Conservation (phyloP, 2,113 vertebrate species). For the Melanocharis versteri region DNA sequence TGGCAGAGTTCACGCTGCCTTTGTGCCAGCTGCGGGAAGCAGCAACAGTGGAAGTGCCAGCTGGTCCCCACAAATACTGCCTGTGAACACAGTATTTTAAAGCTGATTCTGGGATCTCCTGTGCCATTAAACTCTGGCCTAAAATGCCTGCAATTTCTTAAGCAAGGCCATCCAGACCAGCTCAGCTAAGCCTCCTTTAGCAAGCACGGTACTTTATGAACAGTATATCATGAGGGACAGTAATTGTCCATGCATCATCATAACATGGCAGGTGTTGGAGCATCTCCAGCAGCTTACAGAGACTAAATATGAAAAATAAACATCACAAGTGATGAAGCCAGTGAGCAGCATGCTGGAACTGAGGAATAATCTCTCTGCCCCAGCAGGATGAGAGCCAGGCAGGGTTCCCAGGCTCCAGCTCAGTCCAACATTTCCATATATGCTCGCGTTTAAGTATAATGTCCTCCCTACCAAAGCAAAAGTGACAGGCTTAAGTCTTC, state of each 20-base stretch:
- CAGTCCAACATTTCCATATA: not conserved
- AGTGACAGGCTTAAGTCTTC: not conserved
- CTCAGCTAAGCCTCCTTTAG: not conserved
- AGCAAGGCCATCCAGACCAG: not conserved
- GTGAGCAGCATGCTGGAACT: not conserved
- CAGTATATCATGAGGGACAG: not conserved
- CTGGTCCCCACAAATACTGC: not conserved
- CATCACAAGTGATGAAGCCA: not conserved
- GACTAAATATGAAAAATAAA: not conserved
- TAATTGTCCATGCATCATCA: not conserved
- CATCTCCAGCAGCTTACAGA: not conserved
- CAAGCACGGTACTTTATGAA: not conserved
- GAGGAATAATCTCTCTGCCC: not conserved
- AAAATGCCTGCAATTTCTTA: not conserved
- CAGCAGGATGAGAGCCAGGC: not conserved
- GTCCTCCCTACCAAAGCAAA: not conserved
- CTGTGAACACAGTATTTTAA: not conserved
- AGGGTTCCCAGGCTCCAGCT: not conserved
- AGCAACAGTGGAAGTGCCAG: not conserved
- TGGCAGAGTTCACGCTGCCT: not conserved
- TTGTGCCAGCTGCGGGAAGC: not conserved
- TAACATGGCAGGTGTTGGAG: not conserved
- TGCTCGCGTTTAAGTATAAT: not conserved
- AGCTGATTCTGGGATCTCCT: not conserved
- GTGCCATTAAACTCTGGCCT: not conserved